Conservation (phyloP, 2,888 invertebrate species). For the Phyllotreta striolata region DNA sequence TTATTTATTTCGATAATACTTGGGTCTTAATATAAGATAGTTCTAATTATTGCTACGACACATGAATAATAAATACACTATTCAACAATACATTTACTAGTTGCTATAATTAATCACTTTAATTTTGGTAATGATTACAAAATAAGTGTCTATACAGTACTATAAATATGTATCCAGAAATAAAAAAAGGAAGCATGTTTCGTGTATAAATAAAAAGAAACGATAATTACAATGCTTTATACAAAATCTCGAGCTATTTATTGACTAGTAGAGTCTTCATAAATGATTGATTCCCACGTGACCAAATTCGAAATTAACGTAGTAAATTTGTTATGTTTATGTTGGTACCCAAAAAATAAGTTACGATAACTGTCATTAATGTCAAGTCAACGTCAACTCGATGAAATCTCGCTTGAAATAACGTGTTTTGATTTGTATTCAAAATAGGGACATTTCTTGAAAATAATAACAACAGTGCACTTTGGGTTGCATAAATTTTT, state of each 20-base stretch:
- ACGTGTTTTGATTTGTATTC: no score
- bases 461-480: no score
- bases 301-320: no score
- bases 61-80: constrained; percentile 46
- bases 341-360: no score
- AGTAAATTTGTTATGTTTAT: no score
- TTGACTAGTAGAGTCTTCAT: no score
- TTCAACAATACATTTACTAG: constrained; percentile 44
- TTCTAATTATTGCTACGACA: constrained; percentile 47
- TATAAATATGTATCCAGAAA: neutral
- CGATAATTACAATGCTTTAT: constrained; percentile 17
- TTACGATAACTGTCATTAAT: no score
- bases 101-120: constrained; percentile 23
- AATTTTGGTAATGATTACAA: constrained; percentile 27
- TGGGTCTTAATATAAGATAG: constrained; percentile 44
- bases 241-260: constrained; percentile 23
- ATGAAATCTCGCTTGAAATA: no score
- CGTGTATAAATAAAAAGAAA: constrained; percentile 6
- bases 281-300: no score
- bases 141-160: constrained; percentile 4
- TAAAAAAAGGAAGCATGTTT: constrained; percentile 7
- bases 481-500: no score
- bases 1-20: constrained; percentile 10
- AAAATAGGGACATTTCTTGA: no score
- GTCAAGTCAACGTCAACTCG: no score